These are phyloP conservation scores for Cantharis nigra DNA, from an alignment of 2,888 invertebrate genomes.

Conservation along the genomic window DNA sequence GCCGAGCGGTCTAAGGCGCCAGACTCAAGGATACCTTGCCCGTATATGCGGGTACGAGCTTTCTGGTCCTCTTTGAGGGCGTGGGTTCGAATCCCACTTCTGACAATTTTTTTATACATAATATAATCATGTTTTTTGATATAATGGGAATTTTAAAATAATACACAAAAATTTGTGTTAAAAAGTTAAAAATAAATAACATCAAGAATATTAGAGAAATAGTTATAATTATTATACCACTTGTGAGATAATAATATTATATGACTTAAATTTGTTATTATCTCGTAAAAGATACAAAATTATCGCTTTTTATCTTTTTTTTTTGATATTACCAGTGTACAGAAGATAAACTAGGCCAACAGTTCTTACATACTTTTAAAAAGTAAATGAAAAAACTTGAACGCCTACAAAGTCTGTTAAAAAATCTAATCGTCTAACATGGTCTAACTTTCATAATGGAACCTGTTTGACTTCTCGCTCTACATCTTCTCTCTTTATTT, in stretches of 20 bases:
- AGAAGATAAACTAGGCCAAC: background rate
- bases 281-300: background rate
- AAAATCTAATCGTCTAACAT: background rate
- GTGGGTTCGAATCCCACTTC: constrained; percentile 56
- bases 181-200: no score
- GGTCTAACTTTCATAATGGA: background rate
- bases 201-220: no score
- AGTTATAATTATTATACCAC: no score
- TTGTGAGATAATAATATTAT: background rate
- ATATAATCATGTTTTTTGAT: no score
- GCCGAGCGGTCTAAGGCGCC: constrained; percentile 91
- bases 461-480: background rate
- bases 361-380: background rate
- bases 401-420: background rate
- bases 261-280: background rate
- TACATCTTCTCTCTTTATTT: background rate
- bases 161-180: no score
- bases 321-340: background rate
- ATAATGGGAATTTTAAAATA: no score
- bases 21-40: constrained; percentile 59
- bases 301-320: background rate
- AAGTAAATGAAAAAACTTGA: background rate
- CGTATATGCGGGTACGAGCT: constrained; percentile 38
- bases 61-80: constrained; percentile 58
- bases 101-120: constrained; percentile 36